Percentiles rank a stretch among this genome's conserved stretches.
These are phyloP conservation scores for Chloroceryle amazona DNA, from an alignment of 2,797 vertebrate species.

Conservation along the genomic window DNA sequence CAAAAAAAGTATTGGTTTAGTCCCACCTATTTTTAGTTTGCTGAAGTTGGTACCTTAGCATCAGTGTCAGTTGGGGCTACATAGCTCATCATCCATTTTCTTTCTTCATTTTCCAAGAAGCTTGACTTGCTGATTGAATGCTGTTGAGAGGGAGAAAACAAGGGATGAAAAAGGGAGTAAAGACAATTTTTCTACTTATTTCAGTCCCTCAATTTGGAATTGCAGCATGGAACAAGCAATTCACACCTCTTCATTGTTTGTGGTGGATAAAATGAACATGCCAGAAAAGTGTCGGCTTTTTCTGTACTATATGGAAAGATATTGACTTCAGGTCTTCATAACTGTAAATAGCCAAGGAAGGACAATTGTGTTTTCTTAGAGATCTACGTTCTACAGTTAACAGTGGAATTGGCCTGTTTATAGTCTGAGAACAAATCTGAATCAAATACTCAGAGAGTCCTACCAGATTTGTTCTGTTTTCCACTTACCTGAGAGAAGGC, in stretches of 20 bases:
- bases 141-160: not conserved
- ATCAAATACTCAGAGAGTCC: not conserved
- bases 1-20: not conserved
- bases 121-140: conserved; percentile 5
- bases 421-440: not conserved
- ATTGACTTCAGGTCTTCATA: not conserved
- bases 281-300: not conserved
- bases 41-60: conserved; percentile 42
- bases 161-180: not conserved
- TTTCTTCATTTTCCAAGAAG: not conserved
- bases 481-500: conserved; percentile 54
- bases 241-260: not conserved
- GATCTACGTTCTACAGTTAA: not conserved
- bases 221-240: not conserved
- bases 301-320: not conserved
- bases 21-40: not conserved
- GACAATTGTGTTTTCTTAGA: not conserved
- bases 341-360: not conserved
- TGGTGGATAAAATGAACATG: fast-evolving
- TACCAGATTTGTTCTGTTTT: not conserved
- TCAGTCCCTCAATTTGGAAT: not conserved
- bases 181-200: not conserved
- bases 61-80: fast-evolving
- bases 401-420: not conserved
- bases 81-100: not conserved